These are phyloP conservation scores for Rambutsinella grinnellia DNA, from an alignment of 2,888 invertebrate species.

Conservation along the genomic window DNA sequence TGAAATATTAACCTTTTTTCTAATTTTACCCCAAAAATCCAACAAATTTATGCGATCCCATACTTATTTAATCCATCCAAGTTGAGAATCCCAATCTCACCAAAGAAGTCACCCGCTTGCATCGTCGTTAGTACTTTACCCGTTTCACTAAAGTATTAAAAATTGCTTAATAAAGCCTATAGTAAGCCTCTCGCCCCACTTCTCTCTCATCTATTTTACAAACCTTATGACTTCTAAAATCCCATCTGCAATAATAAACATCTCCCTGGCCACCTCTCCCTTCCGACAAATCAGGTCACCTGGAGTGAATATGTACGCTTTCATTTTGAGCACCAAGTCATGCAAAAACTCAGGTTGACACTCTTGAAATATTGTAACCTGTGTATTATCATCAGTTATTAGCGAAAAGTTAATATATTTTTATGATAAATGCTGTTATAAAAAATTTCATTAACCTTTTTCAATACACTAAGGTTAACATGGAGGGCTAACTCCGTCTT, in stretches of 20 bases:
- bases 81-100: slow-evolving; percentile 96
- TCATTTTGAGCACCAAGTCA: slow-evolving; percentile 97
- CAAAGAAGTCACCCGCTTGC: slow-evolving; percentile 98
- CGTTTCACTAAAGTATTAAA: slow-evolving; percentile 79
- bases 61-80: slow-evolving; percentile 96
- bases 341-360: slow-evolving; percentile 98
- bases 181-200: no score
- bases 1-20: neutral
- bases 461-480: slow-evolving; percentile 93
- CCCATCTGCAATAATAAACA: slow-evolving; percentile 98
- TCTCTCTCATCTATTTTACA: slow-evolving; percentile 15
- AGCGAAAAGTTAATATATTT: neutral
- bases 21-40: no score
- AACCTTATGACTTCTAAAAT: slow-evolving; percentile 89
- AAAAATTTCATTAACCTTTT: slow-evolving; percentile 78
- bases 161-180: neutral
- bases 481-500: slow-evolving; percentile 97
- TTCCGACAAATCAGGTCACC: slow-evolving; percentile 97
- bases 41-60: slow-evolving; percentile 66
- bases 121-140: slow-evolving; percentile 94
- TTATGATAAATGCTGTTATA: neutral
- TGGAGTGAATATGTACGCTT: slow-evolving; percentile 97
- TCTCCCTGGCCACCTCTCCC: slow-evolving; percentile 94
- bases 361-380: slow-evolving; percentile 96
- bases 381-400: slow-evolving; percentile 29